phyloP scores from a whole-genome alignment of 2,888 invertebrate species.

The Bellardia bayeri region DNA sequence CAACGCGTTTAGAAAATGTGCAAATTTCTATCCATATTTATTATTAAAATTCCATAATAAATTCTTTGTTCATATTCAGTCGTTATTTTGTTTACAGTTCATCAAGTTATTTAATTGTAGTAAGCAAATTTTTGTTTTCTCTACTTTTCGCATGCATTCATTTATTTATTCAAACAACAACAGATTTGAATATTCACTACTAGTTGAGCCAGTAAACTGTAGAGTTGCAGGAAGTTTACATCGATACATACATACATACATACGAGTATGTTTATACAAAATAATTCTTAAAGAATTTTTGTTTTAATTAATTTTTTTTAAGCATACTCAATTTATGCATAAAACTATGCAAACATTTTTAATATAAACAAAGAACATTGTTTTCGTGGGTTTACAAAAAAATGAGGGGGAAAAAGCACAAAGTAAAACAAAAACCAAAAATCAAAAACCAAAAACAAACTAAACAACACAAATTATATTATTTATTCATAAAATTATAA shows the following conservation, averaged over 20 bases:
- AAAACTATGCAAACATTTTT: neutral
- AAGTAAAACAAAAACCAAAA: no score
- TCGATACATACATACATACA: no score
- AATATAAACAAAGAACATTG: neutral
- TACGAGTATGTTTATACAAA: neutral
- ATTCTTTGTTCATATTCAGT: neutral
- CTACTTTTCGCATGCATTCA: slow-evolving; percentile 3
- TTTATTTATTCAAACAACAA: slow-evolving; percentile 41
- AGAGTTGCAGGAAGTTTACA: slow-evolving; percentile 36
- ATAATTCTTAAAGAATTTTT: slow-evolving; percentile 21
- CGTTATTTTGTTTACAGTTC: slow-evolving; percentile 55
- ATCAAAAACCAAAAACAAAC: slow-evolving; percentile 1
- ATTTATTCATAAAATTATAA: slow-evolving; percentile 50
- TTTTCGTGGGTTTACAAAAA: slow-evolving; percentile 13
- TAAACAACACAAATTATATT: slow-evolving; percentile 3
- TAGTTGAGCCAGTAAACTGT: neutral
- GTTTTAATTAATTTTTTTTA: neutral
- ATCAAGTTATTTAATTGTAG: slow-evolving; percentile 57
- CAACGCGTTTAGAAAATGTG: neutral
- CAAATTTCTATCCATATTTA: neutral
- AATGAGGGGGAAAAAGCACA: neutral
- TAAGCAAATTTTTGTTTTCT: slow-evolving; percentile 50
- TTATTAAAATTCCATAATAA: slow-evolving; percentile 21
- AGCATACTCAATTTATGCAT: slow-evolving; percentile 1
- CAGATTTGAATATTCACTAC: slow-evolving; percentile 48